These are phyloP conservation scores for Lathronympha strigana DNA, from an alignment of 2,888 invertebrate genomes.

Conservation along the genomic window DNA sequence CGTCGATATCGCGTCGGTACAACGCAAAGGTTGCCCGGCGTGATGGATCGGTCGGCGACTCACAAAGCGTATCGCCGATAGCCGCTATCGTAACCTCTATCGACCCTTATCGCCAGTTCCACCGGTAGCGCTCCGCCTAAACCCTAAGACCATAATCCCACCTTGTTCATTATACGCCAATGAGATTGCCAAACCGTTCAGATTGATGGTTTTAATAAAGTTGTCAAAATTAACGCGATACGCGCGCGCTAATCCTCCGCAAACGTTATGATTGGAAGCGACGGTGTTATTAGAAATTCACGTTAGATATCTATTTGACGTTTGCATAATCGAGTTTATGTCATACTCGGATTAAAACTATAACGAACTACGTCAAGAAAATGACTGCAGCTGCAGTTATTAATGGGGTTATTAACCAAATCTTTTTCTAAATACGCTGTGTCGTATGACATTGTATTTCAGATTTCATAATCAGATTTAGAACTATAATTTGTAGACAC, in stretches of 20 bases:
- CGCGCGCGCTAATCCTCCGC: constrained; percentile 42
- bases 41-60: constrained; percentile 81
- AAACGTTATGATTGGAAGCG: constrained; percentile 43
- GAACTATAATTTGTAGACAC: constrained; percentile 9
- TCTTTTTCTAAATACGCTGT: not conserved
- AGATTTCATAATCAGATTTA: not conserved
- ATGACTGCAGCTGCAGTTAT: not conserved
- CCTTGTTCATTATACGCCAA: constrained; percentile 75
- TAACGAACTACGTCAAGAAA: not conserved
- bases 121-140: constrained; percentile 56
- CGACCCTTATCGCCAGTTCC: constrained; percentile 46
- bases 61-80: constrained; percentile 79
- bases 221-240: constrained; percentile 45
- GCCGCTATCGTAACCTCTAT: constrained; percentile 60
- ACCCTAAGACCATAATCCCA: constrained; percentile 67
- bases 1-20: constrained; percentile 64
- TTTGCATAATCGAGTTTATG: constrained; percentile 16
- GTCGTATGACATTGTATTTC: not conserved
- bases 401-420: not conserved
- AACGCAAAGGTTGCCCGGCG: constrained; percentile 69
- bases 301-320: constrained; percentile 23
- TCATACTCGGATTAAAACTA: not conserved
- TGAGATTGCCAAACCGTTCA: constrained; percentile 60
- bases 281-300: constrained; percentile 35
- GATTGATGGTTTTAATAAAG: constrained; percentile 69